A percentile compares a stretch with the other conserved stretches of the same genome.
These are phyloP conservation scores for Mus caroli DNA, from an alignment of 2,797 vertebrate species.

Conservation along the genomic window DNA sequence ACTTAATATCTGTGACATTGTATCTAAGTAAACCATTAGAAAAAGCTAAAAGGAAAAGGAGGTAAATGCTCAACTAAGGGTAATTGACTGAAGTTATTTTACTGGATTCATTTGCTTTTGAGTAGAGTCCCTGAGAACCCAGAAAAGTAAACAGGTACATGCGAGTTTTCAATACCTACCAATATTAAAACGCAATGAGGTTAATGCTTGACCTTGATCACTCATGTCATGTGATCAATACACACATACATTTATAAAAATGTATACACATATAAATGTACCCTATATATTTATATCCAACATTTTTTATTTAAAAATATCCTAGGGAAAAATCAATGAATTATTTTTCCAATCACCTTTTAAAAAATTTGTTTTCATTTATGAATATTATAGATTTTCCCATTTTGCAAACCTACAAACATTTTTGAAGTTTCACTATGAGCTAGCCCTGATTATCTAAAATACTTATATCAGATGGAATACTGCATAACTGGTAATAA, in stretches of 20 bases:
- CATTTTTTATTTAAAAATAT: constrained; percentile 36
- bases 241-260: too few relatives aligned
- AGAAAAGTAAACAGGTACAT: neutral
- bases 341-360: neutral
- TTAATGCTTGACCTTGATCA: neutral
- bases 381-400: neutral
- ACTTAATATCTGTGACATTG: neutral
- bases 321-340: neutral
- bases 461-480: neutral
- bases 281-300: neutral
- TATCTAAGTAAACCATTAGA: neutral
- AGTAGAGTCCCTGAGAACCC: neutral
- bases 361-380: constrained; percentile 10
- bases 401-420: neutral
- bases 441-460: neutral
- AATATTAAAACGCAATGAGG: neutral
- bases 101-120: neutral
- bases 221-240: neutral
- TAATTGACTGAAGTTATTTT: neutral
- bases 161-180: neutral
- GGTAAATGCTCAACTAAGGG: neutral
- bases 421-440: constrained; percentile 8
- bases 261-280: neutral
- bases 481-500: neutral
- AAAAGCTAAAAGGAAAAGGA: neutral